Conservation (phyloP, 37 sponge, comb jelly and placozoan species). For the Geodia barretti region DNA sequence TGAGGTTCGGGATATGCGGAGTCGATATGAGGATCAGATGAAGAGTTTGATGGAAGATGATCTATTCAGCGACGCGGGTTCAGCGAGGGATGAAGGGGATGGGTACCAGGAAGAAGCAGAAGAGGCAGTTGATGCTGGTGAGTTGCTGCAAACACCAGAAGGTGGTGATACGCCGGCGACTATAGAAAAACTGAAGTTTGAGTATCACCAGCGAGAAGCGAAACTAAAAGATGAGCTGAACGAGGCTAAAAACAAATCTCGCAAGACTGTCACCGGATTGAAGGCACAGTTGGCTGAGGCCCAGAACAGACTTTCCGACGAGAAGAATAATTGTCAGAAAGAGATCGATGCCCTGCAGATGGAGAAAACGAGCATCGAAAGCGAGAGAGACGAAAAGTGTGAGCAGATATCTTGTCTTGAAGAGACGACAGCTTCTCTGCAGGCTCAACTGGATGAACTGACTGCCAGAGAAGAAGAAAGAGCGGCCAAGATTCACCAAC, state of each 20-base stretch:
- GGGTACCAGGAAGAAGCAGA: neutral
- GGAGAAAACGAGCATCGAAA: constrained; percentile 4
- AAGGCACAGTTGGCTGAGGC: constrained; percentile 37
- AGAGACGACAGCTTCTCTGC: neutral
- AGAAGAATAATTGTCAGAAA: neutral
- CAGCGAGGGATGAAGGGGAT: neutral
- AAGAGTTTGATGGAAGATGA: constrained; percentile 56
- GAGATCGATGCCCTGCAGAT: constrained; percentile 4
- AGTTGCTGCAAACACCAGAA: neutral
- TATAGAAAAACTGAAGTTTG: constrained; percentile 2
- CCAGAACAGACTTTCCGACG: constrained; percentile 17
- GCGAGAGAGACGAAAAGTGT: neutral
- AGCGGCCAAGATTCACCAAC: neutral
- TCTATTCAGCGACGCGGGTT: constrained; percentile 25
- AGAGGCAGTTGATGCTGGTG: neutral
- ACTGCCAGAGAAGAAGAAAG: neutral
- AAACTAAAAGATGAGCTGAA: constrained; percentile 38
- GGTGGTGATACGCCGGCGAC: neutral
- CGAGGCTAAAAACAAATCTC: constrained; percentile 34
- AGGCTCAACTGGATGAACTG: neutral
- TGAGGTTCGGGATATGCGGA: constrained; percentile 46
- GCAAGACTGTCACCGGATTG: constrained; percentile 21
- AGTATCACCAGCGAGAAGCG: constrained; percentile 10
- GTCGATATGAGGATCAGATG: constrained; percentile 59
- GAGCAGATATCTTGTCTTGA: too few relatives aligned